A percentile compares a stretch with the other conserved stretches of the same genome.
phyloP scores from a whole-genome alignment of 1,140 invertebrate species.

The Armadillidium nasatum region DNA sequence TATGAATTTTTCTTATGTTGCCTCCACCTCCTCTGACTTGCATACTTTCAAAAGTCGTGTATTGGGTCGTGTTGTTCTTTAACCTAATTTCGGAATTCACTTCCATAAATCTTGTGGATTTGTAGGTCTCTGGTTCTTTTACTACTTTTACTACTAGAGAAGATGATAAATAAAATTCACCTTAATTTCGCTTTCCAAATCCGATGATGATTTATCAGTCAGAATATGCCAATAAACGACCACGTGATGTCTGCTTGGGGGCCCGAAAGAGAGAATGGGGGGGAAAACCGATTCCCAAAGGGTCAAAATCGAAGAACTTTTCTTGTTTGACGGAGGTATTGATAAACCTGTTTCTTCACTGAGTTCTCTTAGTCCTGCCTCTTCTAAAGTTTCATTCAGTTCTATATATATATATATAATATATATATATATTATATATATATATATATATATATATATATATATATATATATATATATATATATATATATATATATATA shows the following conservation, averaged over 20 bases:
- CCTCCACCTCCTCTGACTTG: too few species aligned
- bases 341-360: background rate
- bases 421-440: too few species aligned
- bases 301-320: background rate
- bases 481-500: too few species aligned
- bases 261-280: slow-evolving; percentile 46
- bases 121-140: too few species aligned
- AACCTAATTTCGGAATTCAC: too few species aligned
- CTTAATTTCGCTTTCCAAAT: background rate
- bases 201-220: background rate
- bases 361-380: background rate
- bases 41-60: too few species aligned
- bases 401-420: background rate
- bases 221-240: slow-evolving; percentile 47
- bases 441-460: too few species aligned
- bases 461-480: too few species aligned
- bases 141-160: too few species aligned
- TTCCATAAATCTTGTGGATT: too few species aligned
- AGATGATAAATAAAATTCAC: background rate
- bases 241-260: slow-evolving; percentile 49
- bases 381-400: background rate
- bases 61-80: too few species aligned
- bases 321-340: background rate
- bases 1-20: too few species aligned
- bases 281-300: slow-evolving; percentile 51